Percentiles rank a stretch among this genome's conserved stretches.
Evolutionary conservation across 2,113 vertebrate species (phyloP).

Genomic region (Ardeotis arabs): DNA sequence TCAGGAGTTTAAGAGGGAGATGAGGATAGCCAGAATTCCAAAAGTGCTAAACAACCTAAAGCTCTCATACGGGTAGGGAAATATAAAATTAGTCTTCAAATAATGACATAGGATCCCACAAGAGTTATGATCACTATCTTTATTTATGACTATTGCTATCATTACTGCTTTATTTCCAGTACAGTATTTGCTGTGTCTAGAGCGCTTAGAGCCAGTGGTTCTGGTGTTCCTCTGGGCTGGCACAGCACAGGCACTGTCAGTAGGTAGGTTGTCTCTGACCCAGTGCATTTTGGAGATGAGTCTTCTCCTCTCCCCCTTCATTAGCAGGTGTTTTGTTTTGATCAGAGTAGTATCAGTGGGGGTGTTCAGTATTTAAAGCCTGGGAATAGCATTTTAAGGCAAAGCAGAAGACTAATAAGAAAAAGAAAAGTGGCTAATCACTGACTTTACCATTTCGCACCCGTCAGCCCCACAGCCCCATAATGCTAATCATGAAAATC

Average conservation of each 20-base stretch:
- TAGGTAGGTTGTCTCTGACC: neutral
- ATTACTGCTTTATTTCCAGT: neutral
- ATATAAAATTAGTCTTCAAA: neutral
- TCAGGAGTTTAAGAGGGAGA: neutral
- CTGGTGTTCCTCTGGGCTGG: neutral
- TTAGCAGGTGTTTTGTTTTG: neutral
- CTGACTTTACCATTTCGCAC: neutral
- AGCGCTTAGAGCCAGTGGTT: neutral
- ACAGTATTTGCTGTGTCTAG: neutral
- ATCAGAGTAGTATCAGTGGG: neutral
- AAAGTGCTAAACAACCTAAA: neutral
- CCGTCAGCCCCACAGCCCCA: neutral
- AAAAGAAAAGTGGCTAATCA: neutral
- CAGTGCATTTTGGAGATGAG: neutral
- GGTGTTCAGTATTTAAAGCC: neutral
- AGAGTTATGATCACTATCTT: neutral
- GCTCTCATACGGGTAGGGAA: neutral
- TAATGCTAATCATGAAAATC: neutral
- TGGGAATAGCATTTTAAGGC: neutral
- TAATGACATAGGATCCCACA: neutral
- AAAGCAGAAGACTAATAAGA: neutral
- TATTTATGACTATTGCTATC: neutral
- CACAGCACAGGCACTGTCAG: neutral
- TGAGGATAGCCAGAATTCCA: neutral
- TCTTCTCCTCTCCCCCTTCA: neutral